phyloP scores from a whole-genome alignment of 2,888 invertebrate genomes.

The Acrocyrtus sp. region DNA sequence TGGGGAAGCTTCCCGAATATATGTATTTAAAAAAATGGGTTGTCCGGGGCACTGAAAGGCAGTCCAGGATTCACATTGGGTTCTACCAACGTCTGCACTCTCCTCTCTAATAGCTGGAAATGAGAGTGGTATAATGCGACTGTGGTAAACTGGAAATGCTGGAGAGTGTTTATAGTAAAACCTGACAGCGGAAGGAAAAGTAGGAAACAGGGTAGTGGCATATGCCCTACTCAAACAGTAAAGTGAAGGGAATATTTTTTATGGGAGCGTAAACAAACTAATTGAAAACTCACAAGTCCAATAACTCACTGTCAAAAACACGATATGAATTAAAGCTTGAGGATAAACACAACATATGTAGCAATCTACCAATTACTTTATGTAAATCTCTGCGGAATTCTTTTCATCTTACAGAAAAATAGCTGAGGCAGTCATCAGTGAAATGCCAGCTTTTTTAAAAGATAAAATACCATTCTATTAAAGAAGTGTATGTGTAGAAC shows the following conservation, averaged over 20 bases:
- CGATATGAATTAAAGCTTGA: slow-evolving; percentile 59
- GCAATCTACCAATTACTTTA: slow-evolving; percentile 63
- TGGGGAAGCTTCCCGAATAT: neutral
- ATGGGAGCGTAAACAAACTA: slow-evolving; percentile 63
- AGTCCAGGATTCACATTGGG: neutral
- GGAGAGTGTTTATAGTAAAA: too few relatives aligned
- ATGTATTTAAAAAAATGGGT: too few relatives aligned
- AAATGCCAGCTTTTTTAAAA: slow-evolving; percentile 6
- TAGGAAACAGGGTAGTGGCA: too few relatives aligned
- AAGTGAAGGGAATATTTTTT: slow-evolving; percentile 59
- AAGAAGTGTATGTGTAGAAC: too few relatives aligned
- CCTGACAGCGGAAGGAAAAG: too few relatives aligned
- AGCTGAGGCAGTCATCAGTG: neutral
- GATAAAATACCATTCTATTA: too few relatives aligned
- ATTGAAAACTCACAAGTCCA: slow-evolving; percentile 63
- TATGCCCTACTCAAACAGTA: neutral
- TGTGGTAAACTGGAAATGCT: neutral
- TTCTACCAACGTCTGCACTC: neutral
- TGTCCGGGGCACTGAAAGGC: neutral
- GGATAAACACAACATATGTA: slow-evolving; percentile 59
- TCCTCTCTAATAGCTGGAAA: neutral
- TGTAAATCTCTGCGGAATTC: slow-evolving; percentile 57
- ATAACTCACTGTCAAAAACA: slow-evolving; percentile 64
- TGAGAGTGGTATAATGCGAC: neutral
- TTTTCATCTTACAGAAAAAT: slow-evolving; percentile 1